A percentile compares a stretch with the other conserved stretches of the same genome.
These are phyloP conservation scores for Hipposideros armiger DNA, from an alignment of 2,113 vertebrate genomes.

Conservation along the genomic window DNA sequence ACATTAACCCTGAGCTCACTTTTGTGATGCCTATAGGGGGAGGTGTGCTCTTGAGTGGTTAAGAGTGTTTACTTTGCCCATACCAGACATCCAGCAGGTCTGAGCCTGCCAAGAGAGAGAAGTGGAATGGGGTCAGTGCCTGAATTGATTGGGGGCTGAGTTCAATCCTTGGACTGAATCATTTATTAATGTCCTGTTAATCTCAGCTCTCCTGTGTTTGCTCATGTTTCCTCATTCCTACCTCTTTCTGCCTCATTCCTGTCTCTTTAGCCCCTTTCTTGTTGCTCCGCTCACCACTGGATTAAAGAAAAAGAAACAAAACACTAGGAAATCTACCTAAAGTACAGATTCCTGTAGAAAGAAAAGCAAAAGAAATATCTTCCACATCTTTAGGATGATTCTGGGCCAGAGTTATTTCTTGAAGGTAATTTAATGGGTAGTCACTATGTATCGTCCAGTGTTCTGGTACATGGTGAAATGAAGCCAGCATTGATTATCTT, in stretches of 20 bases:
- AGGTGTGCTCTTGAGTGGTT: not conserved
- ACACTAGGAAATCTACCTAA: not conserved
- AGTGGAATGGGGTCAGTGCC: not conserved
- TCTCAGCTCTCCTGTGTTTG: not conserved
- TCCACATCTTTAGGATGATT: not conserved
- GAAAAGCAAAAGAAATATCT: not conserved
- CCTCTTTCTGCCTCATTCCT: not conserved
- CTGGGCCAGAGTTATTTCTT: not conserved
- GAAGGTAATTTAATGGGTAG: not conserved
- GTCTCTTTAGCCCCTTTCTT: not conserved
- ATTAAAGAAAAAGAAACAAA: not conserved
- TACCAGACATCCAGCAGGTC: not conserved
- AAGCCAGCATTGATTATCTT: not conserved
- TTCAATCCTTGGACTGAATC: not conserved
- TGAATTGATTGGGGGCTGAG: not conserved
- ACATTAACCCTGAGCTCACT: not conserved
- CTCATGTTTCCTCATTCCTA: not conserved
- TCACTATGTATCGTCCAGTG: not conserved
- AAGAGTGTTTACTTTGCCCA: not conserved
- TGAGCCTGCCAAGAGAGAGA: not conserved
- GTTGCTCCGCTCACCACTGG: not conserved
- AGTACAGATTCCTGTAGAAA: not conserved
- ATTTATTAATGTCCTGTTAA: not conserved
- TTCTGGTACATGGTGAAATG: not conserved
- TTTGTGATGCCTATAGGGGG: rapidly evolving